Evolutionary conservation across 2,888 invertebrate genomes (phyloP).

Genomic region (Phaedon cochleariae): DNA sequence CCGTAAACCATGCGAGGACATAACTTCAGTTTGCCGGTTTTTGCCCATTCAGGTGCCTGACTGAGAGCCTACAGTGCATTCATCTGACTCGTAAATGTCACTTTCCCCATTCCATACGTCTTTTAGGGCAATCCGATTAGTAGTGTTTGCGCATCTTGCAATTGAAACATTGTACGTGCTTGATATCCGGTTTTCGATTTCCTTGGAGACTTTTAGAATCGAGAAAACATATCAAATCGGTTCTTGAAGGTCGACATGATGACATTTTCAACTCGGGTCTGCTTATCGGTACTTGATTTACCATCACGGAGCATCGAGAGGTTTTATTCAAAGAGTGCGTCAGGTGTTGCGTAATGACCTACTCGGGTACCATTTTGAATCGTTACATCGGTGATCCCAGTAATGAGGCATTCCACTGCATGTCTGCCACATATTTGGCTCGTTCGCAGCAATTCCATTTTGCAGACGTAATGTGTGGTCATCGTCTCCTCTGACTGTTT

Average conservation of each 20-base stretch:
- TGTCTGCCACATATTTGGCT: slow-evolving; percentile 28
- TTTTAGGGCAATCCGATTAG: slow-evolving; percentile 23
- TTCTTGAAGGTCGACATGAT: background rate
- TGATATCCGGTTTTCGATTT: slow-evolving; percentile 1
- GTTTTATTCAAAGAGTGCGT: slow-evolving; percentile 28
- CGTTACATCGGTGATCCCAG: slow-evolving; percentile 18
- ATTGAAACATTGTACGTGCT: slow-evolving; percentile 27
- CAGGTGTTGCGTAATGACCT: slow-evolving; percentile 27
- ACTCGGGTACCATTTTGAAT: slow-evolving; percentile 24
- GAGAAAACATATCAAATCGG: slow-evolving; percentile 12
- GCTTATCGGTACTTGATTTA: background rate
- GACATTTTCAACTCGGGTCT: background rate
- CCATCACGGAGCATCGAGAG: slow-evolving; percentile 30
- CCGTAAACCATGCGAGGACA: slow-evolving; percentile 20
- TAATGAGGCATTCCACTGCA: slow-evolving; percentile 30
- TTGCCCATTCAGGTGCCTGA: background rate
- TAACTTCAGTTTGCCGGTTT: slow-evolving; percentile 17
- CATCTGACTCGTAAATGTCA: slow-evolving; percentile 24
- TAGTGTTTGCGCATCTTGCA: slow-evolving; percentile 29
- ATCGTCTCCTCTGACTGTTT: slow-evolving; percentile 26
- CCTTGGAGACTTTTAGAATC: background rate
- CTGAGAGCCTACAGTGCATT: slow-evolving; percentile 12
- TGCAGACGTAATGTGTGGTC: slow-evolving; percentile 23
- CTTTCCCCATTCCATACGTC: slow-evolving; percentile 15
- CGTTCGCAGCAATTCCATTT: slow-evolving; percentile 31